Evolutionary conservation across 2,888 invertebrate genomes (phyloP).

Genomic region (Halictus ligatus): DNA sequence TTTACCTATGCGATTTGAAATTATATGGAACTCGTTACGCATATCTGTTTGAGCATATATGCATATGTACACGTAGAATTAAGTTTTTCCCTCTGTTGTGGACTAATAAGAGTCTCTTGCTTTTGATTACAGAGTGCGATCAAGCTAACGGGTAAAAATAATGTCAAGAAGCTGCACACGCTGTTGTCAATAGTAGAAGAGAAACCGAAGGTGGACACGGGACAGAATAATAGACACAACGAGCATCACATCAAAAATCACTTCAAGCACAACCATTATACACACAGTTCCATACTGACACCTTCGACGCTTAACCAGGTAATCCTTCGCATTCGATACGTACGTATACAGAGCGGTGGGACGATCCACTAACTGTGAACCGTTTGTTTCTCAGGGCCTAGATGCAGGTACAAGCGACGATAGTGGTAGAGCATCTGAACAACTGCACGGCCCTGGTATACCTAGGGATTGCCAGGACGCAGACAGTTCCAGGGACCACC

Average conservation of each 20-base stretch:
- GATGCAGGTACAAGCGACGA: slow-evolving; percentile 94
- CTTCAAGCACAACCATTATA: slow-evolving; percentile 83
- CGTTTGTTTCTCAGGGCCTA: slow-evolving; percentile 86
- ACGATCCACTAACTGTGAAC: background rate
- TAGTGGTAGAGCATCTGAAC: slow-evolving; percentile 93
- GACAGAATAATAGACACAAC: slow-evolving; percentile 85
- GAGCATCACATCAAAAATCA: slow-evolving; percentile 83
- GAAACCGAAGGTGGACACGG: slow-evolving; percentile 87
- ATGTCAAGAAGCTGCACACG: slow-evolving; percentile 86
- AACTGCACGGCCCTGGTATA: slow-evolving; percentile 89
- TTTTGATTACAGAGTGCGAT: slow-evolving; percentile 85
- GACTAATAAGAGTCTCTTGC: slow-evolving; percentile 31
- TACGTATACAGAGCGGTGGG: background rate
- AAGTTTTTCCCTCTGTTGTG: background rate
- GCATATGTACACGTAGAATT: background rate
- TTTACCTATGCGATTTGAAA: background rate
- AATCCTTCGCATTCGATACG: slow-evolving; percentile 34
- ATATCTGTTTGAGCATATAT: background rate
- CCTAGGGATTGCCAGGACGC: slow-evolving; percentile 88
- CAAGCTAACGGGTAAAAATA: slow-evolving; percentile 86
- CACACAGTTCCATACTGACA: slow-evolving; percentile 84
- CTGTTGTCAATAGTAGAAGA: slow-evolving; percentile 86
- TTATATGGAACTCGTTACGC: background rate
- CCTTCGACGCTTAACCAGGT: slow-evolving; percentile 83
- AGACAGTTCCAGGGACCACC: slow-evolving; percentile 93